phyloP scores from a whole-genome alignment of 2,797 vertebrate genomes.

The Rachycentron canadum region DNA sequence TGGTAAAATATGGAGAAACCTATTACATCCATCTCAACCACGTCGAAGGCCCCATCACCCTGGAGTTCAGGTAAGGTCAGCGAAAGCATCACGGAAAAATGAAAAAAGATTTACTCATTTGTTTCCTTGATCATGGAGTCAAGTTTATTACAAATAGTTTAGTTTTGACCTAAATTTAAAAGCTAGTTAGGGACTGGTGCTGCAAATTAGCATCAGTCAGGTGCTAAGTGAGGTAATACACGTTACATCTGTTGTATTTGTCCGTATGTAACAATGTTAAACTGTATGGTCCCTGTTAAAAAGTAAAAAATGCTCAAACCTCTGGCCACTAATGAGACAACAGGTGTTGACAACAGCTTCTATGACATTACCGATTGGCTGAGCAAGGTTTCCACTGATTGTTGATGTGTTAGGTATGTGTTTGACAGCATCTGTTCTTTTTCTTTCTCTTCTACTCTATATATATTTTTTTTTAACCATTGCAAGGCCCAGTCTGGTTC shows the following conservation, averaged over 20 bases:
- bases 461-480: neutral
- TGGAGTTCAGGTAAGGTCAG: slow-evolving; percentile 81
- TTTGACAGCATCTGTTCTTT: neutral
- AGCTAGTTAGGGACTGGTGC: no score
- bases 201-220: no score
- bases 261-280: neutral
- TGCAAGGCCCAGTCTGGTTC: slow-evolving; percentile 59
- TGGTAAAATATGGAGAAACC: slow-evolving; percentile 83
- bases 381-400: neutral
- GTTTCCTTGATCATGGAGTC: slow-evolving; percentile 2
- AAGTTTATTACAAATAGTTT: neutral
- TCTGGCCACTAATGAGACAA: no score
- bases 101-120: fast-evolving
- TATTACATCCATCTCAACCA: slow-evolving; percentile 79
- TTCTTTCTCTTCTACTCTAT: neutral
- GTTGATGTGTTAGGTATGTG: neutral
- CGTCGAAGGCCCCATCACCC: slow-evolving; percentile 74
- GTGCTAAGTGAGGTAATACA: no score
- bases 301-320: no score
- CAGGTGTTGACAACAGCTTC: neutral
- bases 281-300: neutral
- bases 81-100: no score
- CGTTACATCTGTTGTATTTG: neutral
- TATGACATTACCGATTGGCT: neutral
- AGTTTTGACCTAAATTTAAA: neutral